Evolutionary conservation across 2,113 vertebrate species (phyloP).

Genomic region (Gadus macrocephalus): DNA sequence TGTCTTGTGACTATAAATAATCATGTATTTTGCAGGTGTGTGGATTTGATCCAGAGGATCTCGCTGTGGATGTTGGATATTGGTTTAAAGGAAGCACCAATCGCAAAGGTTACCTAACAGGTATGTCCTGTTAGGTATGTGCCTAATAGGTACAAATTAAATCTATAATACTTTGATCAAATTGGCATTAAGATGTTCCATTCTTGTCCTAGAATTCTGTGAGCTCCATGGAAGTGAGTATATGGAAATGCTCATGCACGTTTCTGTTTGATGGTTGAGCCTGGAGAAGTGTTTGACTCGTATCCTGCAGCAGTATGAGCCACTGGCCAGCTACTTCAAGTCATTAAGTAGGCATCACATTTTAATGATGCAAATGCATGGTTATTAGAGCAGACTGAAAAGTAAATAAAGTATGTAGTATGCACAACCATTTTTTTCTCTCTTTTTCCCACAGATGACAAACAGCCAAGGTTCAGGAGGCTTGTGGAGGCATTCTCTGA

Average conservation of each 20-base stretch:
- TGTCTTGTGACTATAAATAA: neutral
- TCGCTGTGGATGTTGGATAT: constrained; percentile 16
- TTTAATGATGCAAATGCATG: neutral
- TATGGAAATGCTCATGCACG: constrained; percentile 18
- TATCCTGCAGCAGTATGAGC: constrained; percentile 16
- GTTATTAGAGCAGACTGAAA: neutral
- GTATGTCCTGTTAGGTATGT: too few relatives aligned
- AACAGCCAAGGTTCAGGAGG: neutral
- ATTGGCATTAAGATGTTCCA: constrained; percentile 1
- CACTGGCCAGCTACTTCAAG: constrained; percentile 23
- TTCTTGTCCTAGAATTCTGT: constrained; percentile 15
- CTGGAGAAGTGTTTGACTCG: constrained; percentile 15
- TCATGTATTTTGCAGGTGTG: neutral
- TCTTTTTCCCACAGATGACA: constrained; percentile 18
- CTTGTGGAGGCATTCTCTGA: constrained; percentile 8
- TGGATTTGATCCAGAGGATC: constrained; percentile 11
- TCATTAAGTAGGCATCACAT: constrained; percentile 12
- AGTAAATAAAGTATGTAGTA: constrained; percentile 3
- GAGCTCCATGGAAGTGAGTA: constrained; percentile 20
- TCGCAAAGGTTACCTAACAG: constrained; percentile 18
- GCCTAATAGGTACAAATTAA: constrained; percentile 8
- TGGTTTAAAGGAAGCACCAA: neutral
- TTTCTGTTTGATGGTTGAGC: constrained; percentile 19
- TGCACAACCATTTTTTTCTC: neutral
- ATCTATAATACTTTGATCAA: constrained; percentile 6